Conservation (phyloP, 2,113 vertebrate species). For the Panthera leo region DNA sequence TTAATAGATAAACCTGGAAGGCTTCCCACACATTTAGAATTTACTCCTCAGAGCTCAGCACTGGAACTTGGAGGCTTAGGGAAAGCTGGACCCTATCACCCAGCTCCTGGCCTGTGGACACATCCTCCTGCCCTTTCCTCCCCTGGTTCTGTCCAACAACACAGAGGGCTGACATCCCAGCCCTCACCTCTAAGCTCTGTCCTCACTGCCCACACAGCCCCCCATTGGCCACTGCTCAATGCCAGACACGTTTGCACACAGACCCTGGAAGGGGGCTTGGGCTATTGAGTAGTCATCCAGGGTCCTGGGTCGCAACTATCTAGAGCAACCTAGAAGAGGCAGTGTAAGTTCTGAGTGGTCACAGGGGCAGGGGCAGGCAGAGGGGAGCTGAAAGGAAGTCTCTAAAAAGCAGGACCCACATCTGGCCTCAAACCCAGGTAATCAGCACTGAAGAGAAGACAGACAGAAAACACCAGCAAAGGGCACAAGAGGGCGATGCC, state of each 20-base stretch:
- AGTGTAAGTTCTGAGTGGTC: neutral
- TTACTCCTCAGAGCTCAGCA: neutral
- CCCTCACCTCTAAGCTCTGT: neutral
- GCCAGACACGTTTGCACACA: neutral
- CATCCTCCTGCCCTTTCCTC: neutral
- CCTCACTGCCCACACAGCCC: no score
- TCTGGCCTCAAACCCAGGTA: neutral
- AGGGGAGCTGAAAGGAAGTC: neutral
- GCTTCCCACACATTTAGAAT: neutral
- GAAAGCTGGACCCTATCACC: neutral
- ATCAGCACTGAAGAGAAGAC: neutral
- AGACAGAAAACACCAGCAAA: neutral
- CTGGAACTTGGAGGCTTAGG: fast-evolving
- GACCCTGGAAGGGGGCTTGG: neutral
- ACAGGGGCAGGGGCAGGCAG: neutral
- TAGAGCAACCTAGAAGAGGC: neutral
- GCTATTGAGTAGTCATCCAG: neutral
- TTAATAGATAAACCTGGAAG: neutral
- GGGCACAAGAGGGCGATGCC: neutral
- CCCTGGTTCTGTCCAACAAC: neutral
- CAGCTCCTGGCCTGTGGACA: neutral
- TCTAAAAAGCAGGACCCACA: neutral
- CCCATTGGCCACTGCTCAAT: neutral
- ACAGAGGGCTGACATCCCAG: neutral
- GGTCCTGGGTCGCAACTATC: neutral